Evolutionary conservation across 2,888 invertebrate genomes (phyloP).

Genomic region (Ophraella communa): DNA sequence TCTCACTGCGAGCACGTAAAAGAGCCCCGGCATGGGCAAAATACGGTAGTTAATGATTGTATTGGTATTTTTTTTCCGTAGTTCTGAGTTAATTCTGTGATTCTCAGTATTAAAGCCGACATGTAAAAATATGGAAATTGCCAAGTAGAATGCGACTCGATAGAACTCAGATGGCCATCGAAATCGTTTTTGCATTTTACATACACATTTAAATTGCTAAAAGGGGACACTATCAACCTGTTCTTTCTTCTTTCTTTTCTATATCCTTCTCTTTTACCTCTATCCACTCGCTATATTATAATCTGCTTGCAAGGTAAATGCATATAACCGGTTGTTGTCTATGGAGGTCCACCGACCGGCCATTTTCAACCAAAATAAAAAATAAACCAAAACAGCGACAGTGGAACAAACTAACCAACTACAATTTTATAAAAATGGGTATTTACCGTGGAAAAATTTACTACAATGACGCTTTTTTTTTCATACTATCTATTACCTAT

Average conservation of each 20-base stretch:
- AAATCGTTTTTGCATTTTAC: slow-evolving; percentile 59
- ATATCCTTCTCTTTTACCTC: slow-evolving; percentile 40
- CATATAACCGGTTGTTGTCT: slow-evolving; percentile 60
- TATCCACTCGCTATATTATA: slow-evolving; percentile 56
- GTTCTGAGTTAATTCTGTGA: slow-evolving; percentile 27
- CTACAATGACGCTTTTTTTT: too few species aligned
- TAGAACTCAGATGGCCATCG: slow-evolving; percentile 45
- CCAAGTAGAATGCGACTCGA: slow-evolving; percentile 37
- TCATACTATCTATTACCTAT: background rate
- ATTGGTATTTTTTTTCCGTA: slow-evolving; percentile 13
- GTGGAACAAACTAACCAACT: background rate
- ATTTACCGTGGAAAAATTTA: too few species aligned
- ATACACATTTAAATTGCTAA: slow-evolving; percentile 62
- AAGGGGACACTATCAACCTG: slow-evolving; percentile 59
- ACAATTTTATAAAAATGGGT: too few species aligned
- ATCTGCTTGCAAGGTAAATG: slow-evolving; percentile 60
- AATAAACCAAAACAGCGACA: background rate
- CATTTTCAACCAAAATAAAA: slow-evolving; percentile 48
- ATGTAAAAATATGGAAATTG: slow-evolving; percentile 56
- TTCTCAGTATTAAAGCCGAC: slow-evolving; percentile 41
- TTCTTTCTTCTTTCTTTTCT: slow-evolving; percentile 36
- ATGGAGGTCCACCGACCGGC: slow-evolving; percentile 51
- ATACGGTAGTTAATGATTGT: slow-evolving; percentile 26
- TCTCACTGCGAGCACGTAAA: background rate
- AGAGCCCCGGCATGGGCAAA: slow-evolving; percentile 20